These are phyloP conservation scores for Pseudocheirus occidentalis DNA, from an alignment of 2,797 vertebrate species.

Conservation along the genomic window DNA sequence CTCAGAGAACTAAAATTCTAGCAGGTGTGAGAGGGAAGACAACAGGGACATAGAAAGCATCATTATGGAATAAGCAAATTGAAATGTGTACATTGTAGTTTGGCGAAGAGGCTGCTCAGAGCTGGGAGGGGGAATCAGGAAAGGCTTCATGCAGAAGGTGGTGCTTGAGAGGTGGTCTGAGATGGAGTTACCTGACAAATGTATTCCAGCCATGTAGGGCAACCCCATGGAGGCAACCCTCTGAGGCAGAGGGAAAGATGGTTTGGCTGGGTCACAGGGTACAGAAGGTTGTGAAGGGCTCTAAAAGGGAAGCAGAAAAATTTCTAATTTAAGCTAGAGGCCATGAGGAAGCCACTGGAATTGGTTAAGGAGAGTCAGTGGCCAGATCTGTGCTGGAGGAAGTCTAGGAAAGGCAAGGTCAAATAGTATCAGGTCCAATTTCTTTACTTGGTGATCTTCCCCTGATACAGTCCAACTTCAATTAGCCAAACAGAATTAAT, in stretches of 20 bases:
- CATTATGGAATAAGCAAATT: not conserved
- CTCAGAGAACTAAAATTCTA: not conserved
- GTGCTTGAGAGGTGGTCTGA: not conserved
- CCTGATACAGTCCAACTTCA: conserved; percentile 22
- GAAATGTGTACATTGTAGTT: not conserved
- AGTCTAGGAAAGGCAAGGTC: conserved; percentile 25
- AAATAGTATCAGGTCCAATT: not conserved
- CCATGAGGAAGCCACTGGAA: not conserved
- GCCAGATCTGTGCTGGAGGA: not conserved
- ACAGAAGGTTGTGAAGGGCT: not conserved
- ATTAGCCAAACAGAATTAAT: conserved; percentile 48
- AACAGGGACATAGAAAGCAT: not conserved
- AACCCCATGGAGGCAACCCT: not conserved
- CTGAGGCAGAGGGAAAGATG: not conserved
- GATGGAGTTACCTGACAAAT: not conserved
- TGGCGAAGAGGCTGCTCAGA: not conserved
- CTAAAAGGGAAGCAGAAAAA: not conserved
- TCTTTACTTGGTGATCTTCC: conserved; percentile 8
- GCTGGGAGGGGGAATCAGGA: not conserved
- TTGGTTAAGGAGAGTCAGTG: not conserved
- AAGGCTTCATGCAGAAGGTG: not conserved
- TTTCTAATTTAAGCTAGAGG: not conserved
- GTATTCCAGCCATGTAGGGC: not conserved
- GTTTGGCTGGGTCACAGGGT: not conserved
- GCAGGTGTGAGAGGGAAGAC: not conserved